A percentile compares a stretch with the other conserved stretches of the same genome.
These are phyloP conservation scores for Hippocampus zosterae DNA, from an alignment of 2,113 vertebrate species.

Conservation along the genomic window DNA sequence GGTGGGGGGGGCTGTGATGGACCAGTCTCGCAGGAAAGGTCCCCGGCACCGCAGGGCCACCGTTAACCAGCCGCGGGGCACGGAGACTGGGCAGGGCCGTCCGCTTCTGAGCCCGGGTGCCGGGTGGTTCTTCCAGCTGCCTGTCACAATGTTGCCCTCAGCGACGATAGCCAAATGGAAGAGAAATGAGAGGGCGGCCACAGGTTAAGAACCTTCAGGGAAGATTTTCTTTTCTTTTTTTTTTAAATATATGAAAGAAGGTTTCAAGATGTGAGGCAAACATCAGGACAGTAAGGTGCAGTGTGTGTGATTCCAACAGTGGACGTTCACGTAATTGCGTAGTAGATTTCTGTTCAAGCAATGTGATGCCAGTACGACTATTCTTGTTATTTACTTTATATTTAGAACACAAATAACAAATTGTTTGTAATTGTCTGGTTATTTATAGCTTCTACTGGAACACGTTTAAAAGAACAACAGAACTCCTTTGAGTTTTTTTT, in stretches of 20 bases:
- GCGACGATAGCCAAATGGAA: conserved; percentile 57
- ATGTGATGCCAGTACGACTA: neutral
- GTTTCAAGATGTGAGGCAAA: conserved; percentile 29
- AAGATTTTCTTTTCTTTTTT: conserved; percentile 10
- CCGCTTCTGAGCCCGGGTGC: conserved; percentile 65
- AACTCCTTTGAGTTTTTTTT: conserved; percentile 52
- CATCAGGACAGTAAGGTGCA: conserved; percentile 20
- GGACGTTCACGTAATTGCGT: conserved; percentile 12
- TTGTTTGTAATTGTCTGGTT: conserved; percentile 40
- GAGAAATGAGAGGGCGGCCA: conserved; percentile 43
- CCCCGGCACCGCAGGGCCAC: conserved; percentile 51
- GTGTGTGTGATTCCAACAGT: conserved; percentile 6
- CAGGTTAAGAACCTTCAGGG: conserved; percentile 64
- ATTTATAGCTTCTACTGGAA: conserved; percentile 60
- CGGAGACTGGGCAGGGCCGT: conserved; percentile 55
- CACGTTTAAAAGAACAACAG: conserved; percentile 46
- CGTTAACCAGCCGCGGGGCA: conserved; percentile 62
- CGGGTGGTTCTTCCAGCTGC: conserved; percentile 62
- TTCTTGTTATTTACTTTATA: conserved; percentile 6
- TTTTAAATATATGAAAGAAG: conserved; percentile 13
- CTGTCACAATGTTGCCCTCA: conserved; percentile 67
- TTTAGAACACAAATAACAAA: conserved; percentile 41
- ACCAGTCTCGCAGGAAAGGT: conserved; percentile 62
- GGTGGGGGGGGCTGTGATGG: conserved; percentile 39
- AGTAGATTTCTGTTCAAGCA: conserved; percentile 19